Conservation (phyloP, 2,113 vertebrate species). For the pig (Sus scrofa) region T2T-Sscrofa CM000830.6:121754501-121755000, state of each 20-base stretch:
- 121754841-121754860: too few species aligned
- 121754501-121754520: conserved; percentile 61
- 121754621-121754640: conserved; percentile 61
- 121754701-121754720: not conserved
- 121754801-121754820: too few species aligned
- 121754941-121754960: too few species aligned
- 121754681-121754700: conserved; percentile 64
- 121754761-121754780: not conserved
- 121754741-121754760: not conserved
- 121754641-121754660: conserved; percentile 73
- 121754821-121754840: too few species aligned
- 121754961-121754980: too few species aligned
- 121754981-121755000: too few species aligned
- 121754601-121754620: conserved; percentile 26
- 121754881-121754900: too few species aligned
- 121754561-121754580: conserved; percentile 73
- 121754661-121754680: conserved; percentile 62
- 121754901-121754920: too few species aligned
- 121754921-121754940: too few species aligned
- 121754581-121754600: conserved; percentile 67
- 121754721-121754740: conserved; percentile 4
- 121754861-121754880: too few species aligned
- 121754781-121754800: not conserved
- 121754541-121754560: conserved; percentile 70
- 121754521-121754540: conserved; percentile 59